These are phyloP conservation scores for Agonopterix subpropinquella DNA, from an alignment of 2,888 invertebrate species.

Conservation along the genomic window DNA sequence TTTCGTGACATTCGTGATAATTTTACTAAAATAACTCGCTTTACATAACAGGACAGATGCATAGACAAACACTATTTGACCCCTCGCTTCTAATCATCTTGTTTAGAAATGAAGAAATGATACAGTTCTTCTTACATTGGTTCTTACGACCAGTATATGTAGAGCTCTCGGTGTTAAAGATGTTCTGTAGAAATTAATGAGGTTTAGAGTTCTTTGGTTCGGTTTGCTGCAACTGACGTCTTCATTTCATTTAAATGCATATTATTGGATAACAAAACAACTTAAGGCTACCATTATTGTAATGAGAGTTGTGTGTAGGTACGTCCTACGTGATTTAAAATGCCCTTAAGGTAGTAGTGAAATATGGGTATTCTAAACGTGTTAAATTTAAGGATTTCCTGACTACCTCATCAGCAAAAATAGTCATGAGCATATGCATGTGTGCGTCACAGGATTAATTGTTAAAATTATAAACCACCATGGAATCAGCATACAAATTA, in stretches of 20 bases:
- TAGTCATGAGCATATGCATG: no score
- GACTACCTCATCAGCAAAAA: no score
- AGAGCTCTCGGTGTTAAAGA: background rate
- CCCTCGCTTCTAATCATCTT: background rate
- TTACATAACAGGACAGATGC: conserved; percentile 18
- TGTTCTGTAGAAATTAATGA: no score
- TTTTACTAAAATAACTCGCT: conserved; percentile 16
- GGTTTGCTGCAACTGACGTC: background rate
- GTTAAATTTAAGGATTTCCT: no score
- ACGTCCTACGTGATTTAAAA: no score
- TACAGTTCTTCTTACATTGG: conserved; percentile 5
- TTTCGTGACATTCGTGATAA: conserved; percentile 19
- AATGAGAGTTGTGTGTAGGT: background rate
- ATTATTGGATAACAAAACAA: background rate
- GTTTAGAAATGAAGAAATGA: background rate
- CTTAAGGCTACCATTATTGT: background rate
- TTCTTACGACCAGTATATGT: background rate
- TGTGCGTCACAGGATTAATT: no score
- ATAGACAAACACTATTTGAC: conserved; percentile 9
- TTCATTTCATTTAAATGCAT: background rate
- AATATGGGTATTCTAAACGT: no score
- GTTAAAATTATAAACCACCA: no score
- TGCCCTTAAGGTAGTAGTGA: no score
- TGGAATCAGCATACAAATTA: no score
- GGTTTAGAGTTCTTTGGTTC: background rate